phyloP scores from a whole-genome alignment of 2,797 vertebrate species.

The Bradypus variegatus region DNA sequence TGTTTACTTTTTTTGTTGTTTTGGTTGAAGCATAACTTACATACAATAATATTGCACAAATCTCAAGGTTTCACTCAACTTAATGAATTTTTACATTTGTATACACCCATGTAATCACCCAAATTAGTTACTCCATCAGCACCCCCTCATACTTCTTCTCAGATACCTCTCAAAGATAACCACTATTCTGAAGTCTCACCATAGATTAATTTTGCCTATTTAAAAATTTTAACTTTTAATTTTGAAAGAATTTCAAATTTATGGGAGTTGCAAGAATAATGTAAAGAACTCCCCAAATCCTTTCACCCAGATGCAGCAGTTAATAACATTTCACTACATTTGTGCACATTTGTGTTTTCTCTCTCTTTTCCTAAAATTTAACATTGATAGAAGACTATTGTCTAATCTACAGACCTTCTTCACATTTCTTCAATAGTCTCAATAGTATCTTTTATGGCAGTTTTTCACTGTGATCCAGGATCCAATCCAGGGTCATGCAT shows the following conservation, averaged over 20 bases:
- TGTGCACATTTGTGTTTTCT: not conserved
- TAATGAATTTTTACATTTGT: not conserved
- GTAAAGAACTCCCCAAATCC: not conserved
- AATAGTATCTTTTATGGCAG: not conserved
- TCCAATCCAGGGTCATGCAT: too few species aligned
- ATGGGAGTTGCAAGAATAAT: slow-evolving; percentile 1
- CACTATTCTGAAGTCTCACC: not conserved
- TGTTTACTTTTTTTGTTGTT: not conserved
- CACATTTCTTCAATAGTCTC: not conserved
- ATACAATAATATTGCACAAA: not conserved
- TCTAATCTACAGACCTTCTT: not conserved
- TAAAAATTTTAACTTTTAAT: not conserved
- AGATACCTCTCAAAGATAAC: not conserved
- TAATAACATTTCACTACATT: not conserved
- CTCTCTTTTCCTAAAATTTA: not conserved
- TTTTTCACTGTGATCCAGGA: not conserved
- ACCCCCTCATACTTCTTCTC: not conserved
- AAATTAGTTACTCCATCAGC: not conserved
- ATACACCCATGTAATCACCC: not conserved
- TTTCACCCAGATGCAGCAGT: not conserved
- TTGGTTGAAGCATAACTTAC: not conserved
- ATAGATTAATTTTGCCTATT: not conserved
- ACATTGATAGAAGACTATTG: not conserved
- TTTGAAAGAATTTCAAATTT: slow-evolving; percentile 17
- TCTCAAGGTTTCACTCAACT: not conserved